These are phyloP conservation scores for Carollia perspicillata DNA, from an alignment of 2,113 vertebrate species.

Conservation along the genomic window DNA sequence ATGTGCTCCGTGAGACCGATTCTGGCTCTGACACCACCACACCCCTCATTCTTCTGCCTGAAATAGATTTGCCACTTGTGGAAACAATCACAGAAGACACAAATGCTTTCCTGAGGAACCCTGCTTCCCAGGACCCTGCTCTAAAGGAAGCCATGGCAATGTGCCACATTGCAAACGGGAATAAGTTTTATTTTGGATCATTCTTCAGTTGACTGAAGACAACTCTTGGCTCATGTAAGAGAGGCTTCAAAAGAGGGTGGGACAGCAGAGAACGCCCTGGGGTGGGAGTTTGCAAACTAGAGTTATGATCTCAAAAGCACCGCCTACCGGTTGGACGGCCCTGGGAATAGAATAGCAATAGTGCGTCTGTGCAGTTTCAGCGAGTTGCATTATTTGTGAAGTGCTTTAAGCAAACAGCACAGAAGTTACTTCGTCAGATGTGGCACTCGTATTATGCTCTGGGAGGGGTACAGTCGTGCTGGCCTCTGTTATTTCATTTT, in stretches of 20 bases:
- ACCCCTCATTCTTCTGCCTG: background rate
- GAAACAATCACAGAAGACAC: background rate
- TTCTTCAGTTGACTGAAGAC: background rate
- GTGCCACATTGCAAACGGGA: background rate
- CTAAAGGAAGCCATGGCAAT: background rate
- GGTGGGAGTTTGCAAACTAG: background rate
- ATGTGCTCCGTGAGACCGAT: background rate
- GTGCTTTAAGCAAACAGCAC: background rate
- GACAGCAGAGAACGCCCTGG: background rate
- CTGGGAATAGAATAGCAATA: background rate
- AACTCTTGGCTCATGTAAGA: background rate
- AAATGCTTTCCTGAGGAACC: background rate
- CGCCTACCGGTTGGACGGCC: background rate
- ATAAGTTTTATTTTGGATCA: background rate
- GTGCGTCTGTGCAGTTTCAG: background rate
- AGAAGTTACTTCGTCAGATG: background rate
- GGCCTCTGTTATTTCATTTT: background rate
- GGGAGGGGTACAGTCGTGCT: background rate
- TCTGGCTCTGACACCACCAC: rapidly evolving
- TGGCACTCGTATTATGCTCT: background rate
- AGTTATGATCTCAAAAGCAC: background rate
- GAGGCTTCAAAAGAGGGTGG: background rate
- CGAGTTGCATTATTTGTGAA: background rate
- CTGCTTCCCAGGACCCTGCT: background rate
- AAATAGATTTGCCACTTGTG: background rate